These are phyloP conservation scores for Notospermus geniculatus DNA, from an alignment of 1,140 invertebrate species.

Conservation along the genomic window DNA sequence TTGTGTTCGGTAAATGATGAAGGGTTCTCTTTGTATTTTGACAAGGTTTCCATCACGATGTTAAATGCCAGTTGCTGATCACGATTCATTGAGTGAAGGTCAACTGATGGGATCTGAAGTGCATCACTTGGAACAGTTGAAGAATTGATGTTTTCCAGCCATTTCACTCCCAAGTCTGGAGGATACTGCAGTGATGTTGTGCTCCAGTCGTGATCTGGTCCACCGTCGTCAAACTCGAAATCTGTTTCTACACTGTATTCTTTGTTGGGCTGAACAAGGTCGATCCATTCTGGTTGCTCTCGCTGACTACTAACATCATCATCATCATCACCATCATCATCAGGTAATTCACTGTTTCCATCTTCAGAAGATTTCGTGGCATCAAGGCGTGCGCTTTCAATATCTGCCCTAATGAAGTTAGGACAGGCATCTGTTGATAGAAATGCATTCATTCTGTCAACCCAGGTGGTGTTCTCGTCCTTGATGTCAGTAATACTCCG, in stretches of 20 bases:
- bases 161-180: not conserved
- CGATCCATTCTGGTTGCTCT: slow-evolving; percentile 7
- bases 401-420: slow-evolving; percentile 1
- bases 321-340: not conserved
- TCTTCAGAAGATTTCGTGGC: not conserved
- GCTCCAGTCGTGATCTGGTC: slow-evolving; percentile 8
- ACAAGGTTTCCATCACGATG: not conserved
- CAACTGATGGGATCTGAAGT: not conserved
- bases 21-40: not conserved
- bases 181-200: not conserved
- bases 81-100: not conserved
- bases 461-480: not conserved
- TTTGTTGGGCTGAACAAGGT: not conserved
- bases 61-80: not conserved
- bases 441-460: not conserved
- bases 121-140: not conserved
- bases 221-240: not conserved
- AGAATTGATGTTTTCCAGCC: not conserved
- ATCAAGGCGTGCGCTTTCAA: not conserved
- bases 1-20: not conserved
- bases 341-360: not conserved
- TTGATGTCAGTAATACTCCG: not conserved
- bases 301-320: not conserved
- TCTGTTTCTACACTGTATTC: not conserved
- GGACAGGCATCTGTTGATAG: not conserved